phyloP scores from a whole-genome alignment of 1,140 invertebrate species.

The Cephus cinctus region DNA sequence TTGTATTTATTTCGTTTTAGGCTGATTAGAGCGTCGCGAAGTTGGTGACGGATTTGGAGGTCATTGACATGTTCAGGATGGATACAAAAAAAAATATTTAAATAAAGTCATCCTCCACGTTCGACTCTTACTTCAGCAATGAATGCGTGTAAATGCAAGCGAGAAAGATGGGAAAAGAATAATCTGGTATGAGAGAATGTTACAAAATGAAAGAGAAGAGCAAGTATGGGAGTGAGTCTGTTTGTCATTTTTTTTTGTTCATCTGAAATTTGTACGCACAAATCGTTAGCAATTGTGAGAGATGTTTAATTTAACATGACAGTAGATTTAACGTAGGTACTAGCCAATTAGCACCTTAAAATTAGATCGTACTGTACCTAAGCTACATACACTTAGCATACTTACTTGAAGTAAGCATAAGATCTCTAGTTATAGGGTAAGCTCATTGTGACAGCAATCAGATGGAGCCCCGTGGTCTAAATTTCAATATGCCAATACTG shows the following conservation, averaged over 20 bases:
- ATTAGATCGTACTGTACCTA: conserved; percentile 32
- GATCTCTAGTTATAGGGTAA: conserved; percentile 35
- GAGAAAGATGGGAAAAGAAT: not conserved
- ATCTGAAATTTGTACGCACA: not conserved
- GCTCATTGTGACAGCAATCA: conserved; percentile 55
- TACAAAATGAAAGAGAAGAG: no score
- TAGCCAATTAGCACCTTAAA: conserved; percentile 32
- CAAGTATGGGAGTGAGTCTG: no score
- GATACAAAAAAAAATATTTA: no score
- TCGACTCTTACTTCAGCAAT: no score
- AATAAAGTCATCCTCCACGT: no score
- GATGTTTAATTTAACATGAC: conserved; percentile 4
- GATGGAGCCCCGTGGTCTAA: conserved; percentile 31
- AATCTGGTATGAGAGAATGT: not conserved
- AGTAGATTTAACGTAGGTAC: not conserved
- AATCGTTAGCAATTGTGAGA: not conserved
- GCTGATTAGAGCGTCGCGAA: no score
- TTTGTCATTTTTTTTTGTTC: no score
- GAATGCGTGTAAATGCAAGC: not conserved
- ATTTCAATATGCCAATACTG: not conserved
- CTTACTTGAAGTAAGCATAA: conserved; percentile 25
- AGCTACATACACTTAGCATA: conserved; percentile 32
- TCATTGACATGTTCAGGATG: no score
- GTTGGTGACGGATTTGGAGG: no score
- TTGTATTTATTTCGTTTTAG: no score